Conservation (phyloP, 2,888 invertebrate species). For the Sussaba pulchella region DNA sequence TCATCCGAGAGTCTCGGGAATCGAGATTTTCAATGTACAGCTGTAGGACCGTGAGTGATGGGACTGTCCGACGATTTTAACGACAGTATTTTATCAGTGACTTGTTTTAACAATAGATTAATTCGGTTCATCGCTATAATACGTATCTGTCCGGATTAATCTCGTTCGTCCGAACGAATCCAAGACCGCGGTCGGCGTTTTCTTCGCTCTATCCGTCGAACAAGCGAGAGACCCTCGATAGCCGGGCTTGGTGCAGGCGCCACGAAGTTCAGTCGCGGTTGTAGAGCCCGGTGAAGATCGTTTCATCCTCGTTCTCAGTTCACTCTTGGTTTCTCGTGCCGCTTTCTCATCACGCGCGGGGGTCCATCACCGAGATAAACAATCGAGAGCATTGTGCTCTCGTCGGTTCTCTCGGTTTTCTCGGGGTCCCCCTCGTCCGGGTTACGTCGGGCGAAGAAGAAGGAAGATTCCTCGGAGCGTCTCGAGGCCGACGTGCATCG, state of each 20-base stretch:
- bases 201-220: neutral
- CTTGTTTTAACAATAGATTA: conserved; percentile 20
- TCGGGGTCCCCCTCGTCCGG: no score
- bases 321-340: conserved; percentile 29
- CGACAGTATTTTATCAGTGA: conserved; percentile 6
- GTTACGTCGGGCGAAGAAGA: neutral
- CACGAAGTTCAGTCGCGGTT: conserved; percentile 32
- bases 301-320: no score
- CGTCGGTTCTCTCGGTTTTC: conserved; percentile 36
- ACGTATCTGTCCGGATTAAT: neutral
- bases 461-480: conserved; percentile 52
- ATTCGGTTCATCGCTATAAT: conserved; percentile 4
- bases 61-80: conserved; percentile 18
- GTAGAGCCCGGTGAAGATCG: no score
- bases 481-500: conserved; percentile 31
- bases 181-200: neutral
- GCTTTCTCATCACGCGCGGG: conserved; percentile 32
- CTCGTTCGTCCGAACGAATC: neutral
- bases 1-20: no score
- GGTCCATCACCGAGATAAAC: conserved; percentile 57
- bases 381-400: conserved; percentile 64
- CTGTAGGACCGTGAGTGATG: conserved; percentile 17
- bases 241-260: conserved; percentile 12
- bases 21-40: no score
- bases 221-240: conserved; percentile 1